Evolutionary conservation across 1,140 invertebrate genomes (phyloP), one percentile per base, ranked within the genome.

Genomic region (Plectrocnemia conspersa): DNA sequence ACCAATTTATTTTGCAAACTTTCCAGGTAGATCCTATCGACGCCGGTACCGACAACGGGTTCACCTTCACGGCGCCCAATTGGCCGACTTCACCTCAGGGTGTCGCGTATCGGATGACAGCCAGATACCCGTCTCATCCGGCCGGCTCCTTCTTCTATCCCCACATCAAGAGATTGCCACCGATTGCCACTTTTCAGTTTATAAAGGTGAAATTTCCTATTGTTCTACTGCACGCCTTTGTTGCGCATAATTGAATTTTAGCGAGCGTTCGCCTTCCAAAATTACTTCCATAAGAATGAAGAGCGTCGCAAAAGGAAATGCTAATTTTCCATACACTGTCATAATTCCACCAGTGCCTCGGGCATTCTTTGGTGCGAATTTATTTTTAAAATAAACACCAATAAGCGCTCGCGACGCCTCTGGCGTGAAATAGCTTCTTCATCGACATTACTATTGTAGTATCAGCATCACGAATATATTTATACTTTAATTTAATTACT

Each of bases 21-120:
- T 64, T 64, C 2, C 71, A 90, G 88, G 83, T 95, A 65, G 90
- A 91, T 73, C 95, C 95, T 15, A 79, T 95, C 65, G 96, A 98
- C 75, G 95, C 93, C 18, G 96, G 96, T 35, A 97, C 93, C 22
- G 94, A 98, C 77, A 93, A 94, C 72, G 95, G 96, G 0, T 89
- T 94, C 69, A 94, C 93, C 45, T 98, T 98, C 70, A 97, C 93
- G 54, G 92, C 93, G 22, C 89, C 90, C 23, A 95, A 97, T 73
- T 92, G 90, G 84, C 85, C 88, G 32, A 94, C 92, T 1, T 83
- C 88, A 50, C 94, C 94, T 0, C 88, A 88, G 69, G 89, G 91
- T 61, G 85, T 88, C 59, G 89, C 95, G 42, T 89, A 90, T 69
- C 81, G 84, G 62, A 94, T 98, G 70, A 96, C 93, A 18, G 88